Evolutionary conservation across 2,797 vertebrate genomes (phyloP), one percentile per base, ranked within the genome.

Genomic region (Intellagama lesueurii): DNA sequence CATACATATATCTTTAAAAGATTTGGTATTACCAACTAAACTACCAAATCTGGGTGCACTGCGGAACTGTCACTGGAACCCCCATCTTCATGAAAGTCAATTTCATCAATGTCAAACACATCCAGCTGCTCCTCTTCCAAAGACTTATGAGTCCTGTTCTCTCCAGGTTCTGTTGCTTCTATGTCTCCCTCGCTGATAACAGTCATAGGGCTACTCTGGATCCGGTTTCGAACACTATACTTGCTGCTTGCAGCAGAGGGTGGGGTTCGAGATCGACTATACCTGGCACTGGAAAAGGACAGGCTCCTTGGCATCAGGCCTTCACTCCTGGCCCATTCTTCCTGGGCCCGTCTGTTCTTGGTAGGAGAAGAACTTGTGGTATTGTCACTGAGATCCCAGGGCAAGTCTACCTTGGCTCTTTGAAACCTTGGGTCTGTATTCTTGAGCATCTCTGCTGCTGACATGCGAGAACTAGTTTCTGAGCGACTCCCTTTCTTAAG

Each of bases 181-280:
- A 98, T 98, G 44, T 99, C 99, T 0, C 98, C 98, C 93, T 99
- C 99, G 0, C 98, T 98, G 95, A 99, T 99, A 72, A 99, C 99
- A 0, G 98, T 99, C 99, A 99, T 99, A 22, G 99, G 99, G 96
- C 99, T 99, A 97, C 99, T 99, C 94, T 98, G 98, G 95, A 99
- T 97, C n/a, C 99, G 97, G 95, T 97, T 97, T 88, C 99, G 98
- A 28, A 98, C 93, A 14, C 97, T 99, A 94, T 99, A 99, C 91
- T 98, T 98, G 97, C 99, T 99, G 97, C 99, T 99, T 96, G 99
- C 98, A 0, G 99, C 99, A 0, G 98, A 99, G 0, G 99, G 99
- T 0, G 99, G 99, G 0, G 98, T 98, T 83, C 98, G 98, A 0
- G 98, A 98, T 12, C 99, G 98, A 64, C 98, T 97, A 0, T 98